Evolutionary conservation across 2,797 vertebrate genomes (phyloP).

Genomic region (Gymnoscopelus braueri): DNA sequence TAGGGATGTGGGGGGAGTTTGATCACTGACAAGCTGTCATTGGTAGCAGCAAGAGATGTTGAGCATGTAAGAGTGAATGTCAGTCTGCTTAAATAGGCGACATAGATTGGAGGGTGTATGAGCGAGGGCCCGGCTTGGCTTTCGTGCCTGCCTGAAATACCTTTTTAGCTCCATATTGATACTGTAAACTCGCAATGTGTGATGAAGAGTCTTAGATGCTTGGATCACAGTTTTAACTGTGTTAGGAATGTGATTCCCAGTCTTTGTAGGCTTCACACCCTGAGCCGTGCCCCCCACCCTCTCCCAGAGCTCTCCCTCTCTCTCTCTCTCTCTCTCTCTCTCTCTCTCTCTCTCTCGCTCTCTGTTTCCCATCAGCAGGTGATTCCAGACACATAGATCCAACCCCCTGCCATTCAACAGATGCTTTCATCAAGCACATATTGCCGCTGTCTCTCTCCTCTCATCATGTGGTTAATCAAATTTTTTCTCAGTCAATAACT

Average conservation of each 20-base stretch:
- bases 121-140: too few relatives aligned
- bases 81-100: too few relatives aligned
- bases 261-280: slow-evolving; percentile 43
- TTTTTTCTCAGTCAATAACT: slow-evolving; percentile 57
- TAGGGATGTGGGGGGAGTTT: too few relatives aligned
- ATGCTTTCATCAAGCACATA: slow-evolving; percentile 66
- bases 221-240: slow-evolving; percentile 9
- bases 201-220: neutral
- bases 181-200: too few relatives aligned
- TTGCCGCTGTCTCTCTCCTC: slow-evolving; percentile 54
- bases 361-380: slow-evolving; percentile 70
- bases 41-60: too few relatives aligned
- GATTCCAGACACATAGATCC: slow-evolving; percentile 70
- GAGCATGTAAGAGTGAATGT: too few relatives aligned
- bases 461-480: slow-evolving; percentile 63
- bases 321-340: slow-evolving; percentile 64
- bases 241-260: slow-evolving; percentile 22
- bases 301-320: neutral
- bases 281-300: slow-evolving; percentile 8
- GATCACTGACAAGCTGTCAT: too few relatives aligned
- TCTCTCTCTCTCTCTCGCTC: too few relatives aligned
- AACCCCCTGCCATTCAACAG: slow-evolving; percentile 72
- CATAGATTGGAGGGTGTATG: too few relatives aligned
- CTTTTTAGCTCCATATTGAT: too few relatives aligned
- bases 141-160: too few relatives aligned